Conservation (phyloP, 92 coral and sea anemone genomes). For the Isaurus tuberculatus region DNA sequence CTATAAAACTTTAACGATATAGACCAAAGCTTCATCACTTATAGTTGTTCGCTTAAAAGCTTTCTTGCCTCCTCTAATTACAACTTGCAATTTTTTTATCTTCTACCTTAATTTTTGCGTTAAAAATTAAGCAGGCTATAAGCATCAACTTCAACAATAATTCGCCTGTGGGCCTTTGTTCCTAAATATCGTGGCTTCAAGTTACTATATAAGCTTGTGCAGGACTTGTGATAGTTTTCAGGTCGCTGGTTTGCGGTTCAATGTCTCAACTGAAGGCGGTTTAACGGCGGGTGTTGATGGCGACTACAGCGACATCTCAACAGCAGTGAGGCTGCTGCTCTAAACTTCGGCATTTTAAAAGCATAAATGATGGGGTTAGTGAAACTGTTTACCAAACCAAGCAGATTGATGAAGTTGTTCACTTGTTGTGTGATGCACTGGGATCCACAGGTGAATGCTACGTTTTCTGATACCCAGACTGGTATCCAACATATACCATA, state of each 20-base stretch:
- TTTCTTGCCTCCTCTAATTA: no score
- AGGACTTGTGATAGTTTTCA: no score
- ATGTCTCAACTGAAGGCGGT: background rate
- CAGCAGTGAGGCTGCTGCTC: slow-evolving; percentile 14
- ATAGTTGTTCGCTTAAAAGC: no score
- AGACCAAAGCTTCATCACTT: no score
- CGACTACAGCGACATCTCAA: slow-evolving; percentile 23
- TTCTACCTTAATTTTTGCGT: no score
- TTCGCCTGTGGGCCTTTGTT: no score
- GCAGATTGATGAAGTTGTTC: slow-evolving; percentile 23
- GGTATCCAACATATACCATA: slow-evolving; percentile 37
- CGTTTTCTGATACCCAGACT: slow-evolving; percentile 30
- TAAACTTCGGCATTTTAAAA: slow-evolving; percentile 47
- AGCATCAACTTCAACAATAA: no score
- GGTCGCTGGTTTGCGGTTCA: slow-evolving; percentile 47
- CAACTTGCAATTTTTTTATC: no score
- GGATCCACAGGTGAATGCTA: slow-evolving; percentile 37
- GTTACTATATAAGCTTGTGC: no score
- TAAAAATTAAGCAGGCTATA: no score
- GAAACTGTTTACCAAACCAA: slow-evolving; percentile 35
- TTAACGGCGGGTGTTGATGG: background rate
- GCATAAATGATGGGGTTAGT: slow-evolving; percentile 37
- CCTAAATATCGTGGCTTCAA: no score
- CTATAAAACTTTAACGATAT: no score
- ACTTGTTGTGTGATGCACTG: slow-evolving; percentile 27